A percentile compares a stretch with the other conserved stretches of the same genome.
Conservation (phyloP, 2,888 invertebrate species). For the Neoascia interrupta region DNA sequence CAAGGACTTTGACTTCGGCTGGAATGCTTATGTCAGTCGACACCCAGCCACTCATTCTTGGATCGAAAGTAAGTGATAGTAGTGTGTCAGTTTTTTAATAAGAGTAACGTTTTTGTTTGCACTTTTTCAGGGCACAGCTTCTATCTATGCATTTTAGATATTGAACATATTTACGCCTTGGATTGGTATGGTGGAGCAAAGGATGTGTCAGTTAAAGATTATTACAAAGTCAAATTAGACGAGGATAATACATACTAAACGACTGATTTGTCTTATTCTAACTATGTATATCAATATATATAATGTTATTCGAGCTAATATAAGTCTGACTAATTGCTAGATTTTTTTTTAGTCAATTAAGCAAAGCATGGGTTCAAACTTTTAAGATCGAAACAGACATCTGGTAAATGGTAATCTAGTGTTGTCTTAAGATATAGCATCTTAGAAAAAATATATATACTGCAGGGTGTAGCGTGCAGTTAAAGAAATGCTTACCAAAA, state of each 20-base stretch:
- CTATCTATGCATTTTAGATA: conserved; percentile 88
- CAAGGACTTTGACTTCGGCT: conserved; percentile 71
- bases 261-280: neutral
- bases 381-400: no score
- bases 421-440: no score
- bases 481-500: no score
- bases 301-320: no score
- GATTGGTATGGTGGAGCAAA: conserved; percentile 91
- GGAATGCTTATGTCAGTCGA: conserved; percentile 74
- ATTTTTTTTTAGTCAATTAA: no score
- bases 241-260: neutral
- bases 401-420: no score
- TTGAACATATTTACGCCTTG: conserved; percentile 86
- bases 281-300: neutral
- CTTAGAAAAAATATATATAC: no score
- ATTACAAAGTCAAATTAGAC: conserved; percentile 71
- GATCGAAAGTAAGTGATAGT: conserved; percentile 73
- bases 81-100: neutral
- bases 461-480: no score
- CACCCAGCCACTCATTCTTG: conserved; percentile 78
- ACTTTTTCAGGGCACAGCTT: conserved; percentile 86
- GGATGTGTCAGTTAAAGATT: conserved; percentile 72
- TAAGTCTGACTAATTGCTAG: no score
- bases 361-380: no score
- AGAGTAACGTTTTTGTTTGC: no score